Base-by-base conservation (phyloP, 2,797 vertebrate species). In the Pseudotriccus pelzelni region DNA sequence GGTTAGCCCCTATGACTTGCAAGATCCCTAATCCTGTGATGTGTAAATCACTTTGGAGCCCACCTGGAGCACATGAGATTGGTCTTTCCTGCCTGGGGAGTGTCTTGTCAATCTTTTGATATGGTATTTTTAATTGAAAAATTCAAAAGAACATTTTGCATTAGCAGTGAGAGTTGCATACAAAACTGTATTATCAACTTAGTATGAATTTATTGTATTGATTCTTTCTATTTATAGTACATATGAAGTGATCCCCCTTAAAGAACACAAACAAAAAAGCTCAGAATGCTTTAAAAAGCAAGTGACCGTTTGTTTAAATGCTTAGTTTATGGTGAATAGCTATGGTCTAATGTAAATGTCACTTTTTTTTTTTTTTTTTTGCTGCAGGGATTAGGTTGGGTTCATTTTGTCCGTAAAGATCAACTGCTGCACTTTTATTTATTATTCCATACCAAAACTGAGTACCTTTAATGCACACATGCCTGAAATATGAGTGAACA, bases 1-100 rank as follows among this genome's bases (percentile, higher is more conserved):
- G 8, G 3, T 20, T 7, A 44, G 5, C 3, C 12, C 15, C 8
- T 15, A 5, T 27, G 12, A 56, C 28, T 32, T 3, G 3, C 21
- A 63, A 70, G 3, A 60, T 60, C 4, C 12, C 12, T 52, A 12
- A 21, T 63, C 27, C 37, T 41, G 23, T 7, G 6, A 12, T 10
- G 1, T 39, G 32, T 36, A 76, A 79, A 44, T 18, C 63, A 36
- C 20, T 52, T 62, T 39, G 67, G 24, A 87, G 27, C 14, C 43
- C 46, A 76, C 22, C 16, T 73, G 55, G 17, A 36, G 2, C 3
- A 36, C 2, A 8, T 60, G 44, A 67, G 28, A 67, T 55, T 0
- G 6, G 14, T 34, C 4, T 67, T 87, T 62, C 55, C 28, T 14
- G 16, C 50, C 7, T 37, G 49, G 10, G 56, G 12, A 66, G 10